A percentile compares a stretch with the other conserved stretches of the same genome.
phyloP scores from a whole-genome alignment of 2,797 vertebrate genomes.

The Glossophaga mutica region DNA sequence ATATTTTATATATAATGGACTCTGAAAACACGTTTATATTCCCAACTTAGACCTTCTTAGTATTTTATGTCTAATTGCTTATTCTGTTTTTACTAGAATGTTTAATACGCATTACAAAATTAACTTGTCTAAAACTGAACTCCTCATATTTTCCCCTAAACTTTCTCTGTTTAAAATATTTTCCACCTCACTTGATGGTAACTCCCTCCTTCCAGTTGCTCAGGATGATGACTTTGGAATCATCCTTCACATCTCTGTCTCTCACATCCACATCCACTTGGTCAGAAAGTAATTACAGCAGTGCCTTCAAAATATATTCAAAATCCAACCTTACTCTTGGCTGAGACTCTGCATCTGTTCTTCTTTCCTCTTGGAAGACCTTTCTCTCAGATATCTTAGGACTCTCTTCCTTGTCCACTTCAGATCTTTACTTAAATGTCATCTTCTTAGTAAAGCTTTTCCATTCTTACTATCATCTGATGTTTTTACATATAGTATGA shows the following conservation, averaged over 20 bases:
- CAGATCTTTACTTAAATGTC: background rate
- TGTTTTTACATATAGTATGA: background rate
- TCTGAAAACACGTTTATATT: background rate
- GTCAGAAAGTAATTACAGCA: background rate
- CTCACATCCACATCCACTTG: background rate
- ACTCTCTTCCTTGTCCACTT: background rate
- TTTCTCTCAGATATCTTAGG: background rate
- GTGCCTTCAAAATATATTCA: background rate
- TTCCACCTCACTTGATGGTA: background rate
- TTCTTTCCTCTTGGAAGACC: background rate
- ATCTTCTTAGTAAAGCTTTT: background rate
- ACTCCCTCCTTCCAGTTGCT: background rate
- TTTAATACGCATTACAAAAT: conserved; percentile 4
- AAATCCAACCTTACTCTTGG: background rate
- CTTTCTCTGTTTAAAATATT: background rate
- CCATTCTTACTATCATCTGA: background rate
- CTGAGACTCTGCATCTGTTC: background rate
- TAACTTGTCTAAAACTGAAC: background rate
- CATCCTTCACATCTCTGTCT: background rate
- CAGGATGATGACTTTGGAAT: background rate
- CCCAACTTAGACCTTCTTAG: background rate
- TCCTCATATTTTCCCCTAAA: background rate
- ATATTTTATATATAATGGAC: background rate
- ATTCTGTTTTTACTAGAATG: background rate
- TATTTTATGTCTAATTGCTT: background rate